Conservation (phyloP, 2,113 vertebrate genomes). For the Mirza zaza region DNA sequence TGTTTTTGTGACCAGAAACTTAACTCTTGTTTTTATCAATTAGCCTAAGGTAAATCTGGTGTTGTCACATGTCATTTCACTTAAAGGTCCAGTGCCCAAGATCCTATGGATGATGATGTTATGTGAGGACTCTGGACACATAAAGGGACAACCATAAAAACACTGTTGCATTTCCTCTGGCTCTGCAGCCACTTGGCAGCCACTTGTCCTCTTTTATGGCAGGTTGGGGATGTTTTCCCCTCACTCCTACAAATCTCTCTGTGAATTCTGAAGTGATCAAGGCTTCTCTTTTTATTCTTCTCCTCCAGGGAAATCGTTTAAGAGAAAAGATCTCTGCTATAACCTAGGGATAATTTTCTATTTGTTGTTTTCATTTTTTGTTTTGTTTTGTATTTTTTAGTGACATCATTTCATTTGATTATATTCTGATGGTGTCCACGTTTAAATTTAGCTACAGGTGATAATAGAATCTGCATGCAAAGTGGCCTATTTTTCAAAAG, state of each 20-base stretch:
- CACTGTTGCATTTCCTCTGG: neutral
- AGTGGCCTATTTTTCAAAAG: neutral
- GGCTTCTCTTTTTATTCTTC: neutral
- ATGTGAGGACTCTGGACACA: neutral
- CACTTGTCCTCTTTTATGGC: neutral
- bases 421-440: neutral
- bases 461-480: neutral
- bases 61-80: neutral
- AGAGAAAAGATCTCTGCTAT: neutral
- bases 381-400: neutral
- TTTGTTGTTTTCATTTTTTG: slow-evolving; percentile 3
- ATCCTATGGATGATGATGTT: neutral
- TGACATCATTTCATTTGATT: neutral
- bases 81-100: neutral
- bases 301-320: slow-evolving; percentile 1
- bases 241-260: neutral
- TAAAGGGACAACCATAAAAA: neutral
- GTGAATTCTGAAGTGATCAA: slow-evolving; percentile 25
- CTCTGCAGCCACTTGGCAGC: neutral
- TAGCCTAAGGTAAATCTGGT: neutral
- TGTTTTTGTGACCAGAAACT: neutral
- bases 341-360: neutral
- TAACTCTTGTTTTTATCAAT: neutral
- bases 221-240: neutral
- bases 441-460: slow-evolving; percentile 8